Base-by-base conservation (phyloP, 2,888 invertebrate species). In the Lamellibrachia satsuma region DNA sequence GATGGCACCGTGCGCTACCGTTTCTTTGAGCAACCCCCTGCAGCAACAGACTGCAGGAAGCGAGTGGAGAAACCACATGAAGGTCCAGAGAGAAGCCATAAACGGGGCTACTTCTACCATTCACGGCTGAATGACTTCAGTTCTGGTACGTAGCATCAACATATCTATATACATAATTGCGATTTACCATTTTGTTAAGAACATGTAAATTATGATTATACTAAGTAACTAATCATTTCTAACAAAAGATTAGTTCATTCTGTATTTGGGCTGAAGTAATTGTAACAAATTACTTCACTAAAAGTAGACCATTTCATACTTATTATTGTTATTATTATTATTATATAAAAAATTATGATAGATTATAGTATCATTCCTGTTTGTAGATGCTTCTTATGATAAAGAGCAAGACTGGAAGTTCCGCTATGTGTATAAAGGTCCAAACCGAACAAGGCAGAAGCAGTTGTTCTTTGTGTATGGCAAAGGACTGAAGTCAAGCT, bases 391-490 rank as follows among this genome's bases (percentile, higher is more conserved):
- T 2, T 93, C 94, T 39, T 92, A 93, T 11, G 93, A 94, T 7
- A 94, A 95, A 91, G 95, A 95, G 93, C 95, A 95, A 15, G 93
- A 93, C 7, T 95, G 94, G 92, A 95, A 95, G 93, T 94, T 95
- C 91, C 94, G 94, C 92, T 95, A 95, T 93, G 96, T 96, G 7
- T 94, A 95, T 91, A 95, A 96, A 94, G 96, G 96, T 11, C 95
- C 96, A n/a, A 91, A 93, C 1, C 93, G 94, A 91, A 94, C 95
- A 7, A 94, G 94, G 39, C 94, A 95, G 91, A 96, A 96, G 94
- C 95, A 95, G 92, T 92, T 96, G 22, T 96, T 94, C 93, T 96
- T 96, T 94, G 96, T 96, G 90, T 96, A 95, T 94, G 95, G 96
- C 7, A 95, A 94, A 92, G 95, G 96, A 7, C 94, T 95, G 94